Percentiles rank a stretch among this genome's conserved stretches.
phyloP scores from a whole-genome alignment of 64 coral and sea anemone genomes.

The Stichodactyla helianthus region DNA sequence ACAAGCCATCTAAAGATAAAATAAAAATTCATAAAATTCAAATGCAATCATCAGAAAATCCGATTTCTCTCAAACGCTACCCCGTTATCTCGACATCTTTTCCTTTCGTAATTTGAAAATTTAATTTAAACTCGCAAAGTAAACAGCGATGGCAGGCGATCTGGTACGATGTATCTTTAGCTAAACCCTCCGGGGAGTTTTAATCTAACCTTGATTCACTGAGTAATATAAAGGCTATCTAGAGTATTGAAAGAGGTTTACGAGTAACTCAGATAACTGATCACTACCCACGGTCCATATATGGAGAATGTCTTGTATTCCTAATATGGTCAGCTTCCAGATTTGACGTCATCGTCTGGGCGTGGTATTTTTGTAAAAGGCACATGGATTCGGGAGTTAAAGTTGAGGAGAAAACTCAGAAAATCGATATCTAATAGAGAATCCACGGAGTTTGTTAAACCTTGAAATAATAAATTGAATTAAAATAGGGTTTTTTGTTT shows the following conservation, averaged over 20 bases:
- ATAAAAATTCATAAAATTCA: neutral
- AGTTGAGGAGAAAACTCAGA: neutral
- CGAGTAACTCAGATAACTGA: neutral
- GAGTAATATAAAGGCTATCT: conserved; percentile 5
- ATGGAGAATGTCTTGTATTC: neutral
- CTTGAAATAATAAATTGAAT: no score
- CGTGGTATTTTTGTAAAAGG: neutral
- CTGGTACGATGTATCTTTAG: neutral
- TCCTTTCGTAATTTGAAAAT: neutral
- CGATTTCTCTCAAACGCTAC: neutral
- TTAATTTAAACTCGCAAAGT: conserved; percentile 12
- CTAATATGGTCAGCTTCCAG: neutral
- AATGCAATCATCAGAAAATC: conserved; percentile 3
- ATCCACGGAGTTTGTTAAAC: no score
- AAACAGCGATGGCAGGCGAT: neutral
- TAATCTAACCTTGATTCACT: neutral
- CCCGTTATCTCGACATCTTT: neutral
- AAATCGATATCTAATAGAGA: neutral
- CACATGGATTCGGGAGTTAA: neutral
- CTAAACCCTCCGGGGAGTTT: neutral
- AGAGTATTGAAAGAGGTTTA: neutral
- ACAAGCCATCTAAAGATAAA: neutral
- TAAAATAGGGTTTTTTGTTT: no score
- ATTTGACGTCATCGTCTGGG: neutral
- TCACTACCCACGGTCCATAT: neutral